A percentile compares a stretch with the other conserved stretches of the same genome.
These are phyloP conservation scores for Rhinichthys klamathensis DNA, from an alignment of 2,113 vertebrate species.

Conservation along the genomic window DNA sequence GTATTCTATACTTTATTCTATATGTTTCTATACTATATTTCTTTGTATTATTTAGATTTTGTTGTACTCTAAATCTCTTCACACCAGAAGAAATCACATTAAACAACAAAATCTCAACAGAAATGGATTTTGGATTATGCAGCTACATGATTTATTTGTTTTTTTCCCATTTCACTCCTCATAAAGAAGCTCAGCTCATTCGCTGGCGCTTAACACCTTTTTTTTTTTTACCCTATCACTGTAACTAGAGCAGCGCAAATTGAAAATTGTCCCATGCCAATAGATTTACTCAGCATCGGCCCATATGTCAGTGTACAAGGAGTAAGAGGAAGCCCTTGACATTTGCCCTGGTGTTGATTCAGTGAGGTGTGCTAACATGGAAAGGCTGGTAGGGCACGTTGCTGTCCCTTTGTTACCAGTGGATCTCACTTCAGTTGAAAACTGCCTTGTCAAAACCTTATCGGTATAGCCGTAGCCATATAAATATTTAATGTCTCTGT, in stretches of 20 bases:
- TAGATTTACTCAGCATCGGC: conserved; percentile 28
- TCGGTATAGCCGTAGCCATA: conserved; percentile 61
- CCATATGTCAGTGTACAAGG: neutral
- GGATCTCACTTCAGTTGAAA: conserved; percentile 73
- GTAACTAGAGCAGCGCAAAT: conserved; percentile 29
- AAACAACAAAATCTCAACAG: neutral
- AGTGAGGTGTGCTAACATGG: conserved; percentile 20
- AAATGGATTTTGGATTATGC: conserved; percentile 13
- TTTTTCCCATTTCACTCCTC: neutral
- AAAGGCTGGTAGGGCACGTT: conserved; percentile 25
- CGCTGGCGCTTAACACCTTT: conserved; percentile 10
- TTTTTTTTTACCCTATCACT: neutral
- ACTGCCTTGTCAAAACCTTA: conserved; percentile 59
- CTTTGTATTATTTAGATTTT: neutral
- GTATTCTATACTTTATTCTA: neutral
- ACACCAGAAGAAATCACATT: neutral
- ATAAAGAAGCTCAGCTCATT: neutral
- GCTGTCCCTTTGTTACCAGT: conserved; percentile 24
- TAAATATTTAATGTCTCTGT: conserved; percentile 90
- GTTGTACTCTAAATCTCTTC: neutral
- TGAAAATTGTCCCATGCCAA: conserved; percentile 33
- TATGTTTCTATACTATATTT: neutral
- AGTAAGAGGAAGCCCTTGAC: conserved; percentile 36
- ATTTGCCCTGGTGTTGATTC: conserved; percentile 43
- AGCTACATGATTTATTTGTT: neutral